Conservation (phyloP, 2,797 vertebrate genomes). For the Clarias platycephalus region DNA sequence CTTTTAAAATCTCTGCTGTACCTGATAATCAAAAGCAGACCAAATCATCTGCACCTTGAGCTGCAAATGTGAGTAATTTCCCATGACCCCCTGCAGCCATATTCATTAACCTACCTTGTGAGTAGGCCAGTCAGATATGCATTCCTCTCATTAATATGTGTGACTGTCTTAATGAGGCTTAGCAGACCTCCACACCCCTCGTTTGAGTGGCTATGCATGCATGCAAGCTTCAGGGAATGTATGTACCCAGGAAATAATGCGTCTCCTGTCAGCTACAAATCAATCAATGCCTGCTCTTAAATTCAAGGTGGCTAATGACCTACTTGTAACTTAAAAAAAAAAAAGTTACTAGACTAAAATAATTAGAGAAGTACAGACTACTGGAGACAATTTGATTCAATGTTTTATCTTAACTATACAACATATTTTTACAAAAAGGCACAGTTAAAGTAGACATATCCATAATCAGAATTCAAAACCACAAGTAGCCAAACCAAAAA, state of each 20-base stretch:
- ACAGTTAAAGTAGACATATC: neutral
- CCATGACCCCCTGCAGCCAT: constrained; percentile 60
- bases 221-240: constrained; percentile 46
- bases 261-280: constrained; percentile 50
- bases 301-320: constrained; percentile 50
- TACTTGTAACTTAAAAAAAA: constrained; percentile 43
- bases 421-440: neutral
- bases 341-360: constrained; percentile 43
- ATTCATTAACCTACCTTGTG: constrained; percentile 62
- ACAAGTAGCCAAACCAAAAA: neutral
- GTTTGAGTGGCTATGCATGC: constrained; percentile 43
- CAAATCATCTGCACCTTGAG: constrained; percentile 50
- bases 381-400: neutral
- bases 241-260: constrained; percentile 38
- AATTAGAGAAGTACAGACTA: constrained; percentile 8
- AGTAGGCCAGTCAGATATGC: constrained; percentile 57
- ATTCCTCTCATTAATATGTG: constrained; percentile 58
- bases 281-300: constrained; percentile 46
- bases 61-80: constrained; percentile 61
- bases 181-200: constrained; percentile 56
- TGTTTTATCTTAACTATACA: neutral
- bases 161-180: constrained; percentile 62
- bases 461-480: neutral
- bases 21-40: constrained; percentile 43
- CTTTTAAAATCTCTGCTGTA: constrained; percentile 1